Percentiles rank a stretch among this genome's conserved stretches.
Evolutionary conservation across 2,113 vertebrate species (phyloP).

Genomic region (Psophia crepitans): DNA sequence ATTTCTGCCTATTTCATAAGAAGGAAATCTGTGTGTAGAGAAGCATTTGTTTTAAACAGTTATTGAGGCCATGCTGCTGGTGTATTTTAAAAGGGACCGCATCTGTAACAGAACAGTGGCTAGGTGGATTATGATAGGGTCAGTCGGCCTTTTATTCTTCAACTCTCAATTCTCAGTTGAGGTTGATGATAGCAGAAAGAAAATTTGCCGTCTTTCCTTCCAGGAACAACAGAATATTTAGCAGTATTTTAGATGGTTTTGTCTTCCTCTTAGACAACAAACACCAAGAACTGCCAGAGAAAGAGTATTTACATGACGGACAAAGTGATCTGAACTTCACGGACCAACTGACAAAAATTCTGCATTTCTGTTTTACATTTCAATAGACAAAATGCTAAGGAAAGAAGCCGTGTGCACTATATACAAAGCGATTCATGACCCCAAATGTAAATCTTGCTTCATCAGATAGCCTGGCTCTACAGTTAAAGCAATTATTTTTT

Average conservation of each 20-base stretch:
- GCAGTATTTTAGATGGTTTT: neutral
- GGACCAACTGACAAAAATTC: neutral
- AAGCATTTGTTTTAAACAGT: neutral
- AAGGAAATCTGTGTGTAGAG: neutral
- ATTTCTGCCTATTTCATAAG: neutral
- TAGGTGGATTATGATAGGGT: neutral
- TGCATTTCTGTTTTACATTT: neutral
- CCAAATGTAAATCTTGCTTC: slow-evolving; percentile 9
- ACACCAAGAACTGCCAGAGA: neutral
- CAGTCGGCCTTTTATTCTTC: neutral
- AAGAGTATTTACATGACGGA: neutral
- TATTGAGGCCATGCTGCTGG: neutral
- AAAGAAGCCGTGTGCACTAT: neutral
- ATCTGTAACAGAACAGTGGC: neutral
- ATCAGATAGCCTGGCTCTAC: slow-evolving; percentile 14
- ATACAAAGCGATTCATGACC: neutral
- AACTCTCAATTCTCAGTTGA: neutral
- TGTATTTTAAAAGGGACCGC: neutral
- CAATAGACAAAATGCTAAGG: neutral
- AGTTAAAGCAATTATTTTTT: slow-evolving; percentile 27
- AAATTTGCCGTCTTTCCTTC: neutral
- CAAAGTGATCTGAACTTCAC: neutral
- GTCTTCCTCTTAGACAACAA: neutral
- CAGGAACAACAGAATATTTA: neutral
- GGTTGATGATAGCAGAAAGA: neutral